Conservation (phyloP, 2,113 vertebrate species). For the Salvator merianae region DNA sequence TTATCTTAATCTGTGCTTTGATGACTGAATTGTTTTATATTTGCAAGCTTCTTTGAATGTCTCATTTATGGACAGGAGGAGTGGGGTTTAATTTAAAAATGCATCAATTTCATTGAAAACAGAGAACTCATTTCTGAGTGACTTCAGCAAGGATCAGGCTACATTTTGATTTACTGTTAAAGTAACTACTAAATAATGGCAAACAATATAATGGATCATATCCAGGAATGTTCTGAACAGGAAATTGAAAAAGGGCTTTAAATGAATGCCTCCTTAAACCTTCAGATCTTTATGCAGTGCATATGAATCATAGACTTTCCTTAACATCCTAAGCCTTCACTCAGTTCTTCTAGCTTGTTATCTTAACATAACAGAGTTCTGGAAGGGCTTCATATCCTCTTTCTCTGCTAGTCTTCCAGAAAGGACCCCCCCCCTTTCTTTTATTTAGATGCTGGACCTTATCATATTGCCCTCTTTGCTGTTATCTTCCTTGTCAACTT, state of each 20-base stretch:
- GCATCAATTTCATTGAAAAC: not conserved
- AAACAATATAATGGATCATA: not conserved
- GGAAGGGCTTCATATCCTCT: not conserved
- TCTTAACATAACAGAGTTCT: not conserved
- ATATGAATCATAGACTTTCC: not conserved
- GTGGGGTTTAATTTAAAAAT: not conserved
- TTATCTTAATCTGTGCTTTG: not conserved
- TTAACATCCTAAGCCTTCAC: not conserved
- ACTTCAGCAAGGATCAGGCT: not conserved
- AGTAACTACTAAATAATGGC: not conserved
- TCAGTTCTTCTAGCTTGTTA: not conserved
- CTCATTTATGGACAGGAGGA: not conserved
- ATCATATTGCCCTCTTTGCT: not conserved
- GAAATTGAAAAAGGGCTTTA: not conserved
- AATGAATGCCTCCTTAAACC: not conserved
- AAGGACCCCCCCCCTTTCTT: not conserved
- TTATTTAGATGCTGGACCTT: not conserved
- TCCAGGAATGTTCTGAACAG: not conserved
- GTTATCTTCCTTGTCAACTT: not conserved
- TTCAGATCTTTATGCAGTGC: not conserved
- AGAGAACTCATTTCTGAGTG: slow-evolving; percentile 3
- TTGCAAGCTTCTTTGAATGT: not conserved
- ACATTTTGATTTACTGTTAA: not conserved
- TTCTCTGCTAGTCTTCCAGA: not conserved
- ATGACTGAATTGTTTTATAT: not conserved